Evolutionary conservation across 2,113 vertebrate genomes (phyloP), one percentile per base, ranked within the genome.

Genomic region (Emberiza fucata): DNA sequence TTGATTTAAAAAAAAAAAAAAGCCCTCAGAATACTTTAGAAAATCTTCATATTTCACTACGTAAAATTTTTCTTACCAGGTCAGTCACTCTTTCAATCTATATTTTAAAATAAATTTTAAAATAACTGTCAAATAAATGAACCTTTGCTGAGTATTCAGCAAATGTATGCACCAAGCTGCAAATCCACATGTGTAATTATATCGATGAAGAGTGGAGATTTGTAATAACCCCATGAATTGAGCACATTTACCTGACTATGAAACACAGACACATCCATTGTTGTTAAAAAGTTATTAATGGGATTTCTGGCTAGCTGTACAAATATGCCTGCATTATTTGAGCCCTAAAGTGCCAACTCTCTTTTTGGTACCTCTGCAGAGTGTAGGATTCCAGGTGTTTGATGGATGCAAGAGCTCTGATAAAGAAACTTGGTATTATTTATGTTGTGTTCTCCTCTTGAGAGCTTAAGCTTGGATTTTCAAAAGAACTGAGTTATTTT

Each of bases 21-120:
- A 75, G 1, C 28, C 82, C 81, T 81, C 94, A 92, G 88, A 97
- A 81, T 90, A 73, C 14, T 72, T 69, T 20, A 3, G 11, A 94
- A 95, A 95, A 87, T 53, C 51, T 48, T 96, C 95, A 19, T 75
- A 83, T 90, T 94, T 57, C 28, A 56, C 31, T 86, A 70, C 87
- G 63, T 94, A 89, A 96, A 95, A 92, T 60, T 5, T n/a, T 80
- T 95, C 24, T 90, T 63, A 70, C 42, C 57, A 94, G 64, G 37
- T 85, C 44, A 94, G 75, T 40, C 27, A 39, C 9, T 64, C 13
- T 79, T 65, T 54, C 53, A 84, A 51, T 82, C 37, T 88, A 18
- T 39, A 47, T 11, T 66, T 90, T 39, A 76, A 78, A 69, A 85
- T n/a, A 2, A 47, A 53, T 65, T 78, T 2, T 1, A 48, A 81